phyloP scores from a whole-genome alignment of 2,797 vertebrate genomes.

The Decapterus maruadsi region DNA sequence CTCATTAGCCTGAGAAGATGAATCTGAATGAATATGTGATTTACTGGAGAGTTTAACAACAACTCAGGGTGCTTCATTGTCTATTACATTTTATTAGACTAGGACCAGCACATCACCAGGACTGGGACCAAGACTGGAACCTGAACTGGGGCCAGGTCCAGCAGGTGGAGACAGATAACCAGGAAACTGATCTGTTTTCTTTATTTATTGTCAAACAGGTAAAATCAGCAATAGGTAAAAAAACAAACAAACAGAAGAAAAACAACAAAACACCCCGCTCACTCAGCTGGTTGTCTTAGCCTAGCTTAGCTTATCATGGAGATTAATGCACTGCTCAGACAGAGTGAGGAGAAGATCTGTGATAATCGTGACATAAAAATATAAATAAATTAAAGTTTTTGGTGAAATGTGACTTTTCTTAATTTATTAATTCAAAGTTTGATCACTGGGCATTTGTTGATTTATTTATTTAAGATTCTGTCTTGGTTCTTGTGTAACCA shows the following conservation, averaged over 20 bases:
- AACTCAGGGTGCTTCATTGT: too few species aligned
- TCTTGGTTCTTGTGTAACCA: too few species aligned
- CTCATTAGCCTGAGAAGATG: too few species aligned
- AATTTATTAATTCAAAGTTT: not conserved
- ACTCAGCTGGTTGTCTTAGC: not conserved
- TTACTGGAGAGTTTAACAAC: too few species aligned
- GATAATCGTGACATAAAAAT: not conserved
- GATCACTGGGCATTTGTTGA: not conserved
- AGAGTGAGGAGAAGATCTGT: not conserved
- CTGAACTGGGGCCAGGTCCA: too few species aligned
- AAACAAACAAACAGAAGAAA: conserved; percentile 1
- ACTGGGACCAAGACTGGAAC: too few species aligned
- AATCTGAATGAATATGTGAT: too few species aligned
- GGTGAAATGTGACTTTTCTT: not conserved
- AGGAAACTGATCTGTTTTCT: not conserved
- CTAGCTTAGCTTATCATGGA: not conserved
- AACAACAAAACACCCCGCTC: not conserved
- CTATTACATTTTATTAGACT: too few species aligned
- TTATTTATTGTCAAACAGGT: conserved; percentile 9
- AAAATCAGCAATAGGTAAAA: conserved; percentile 12
- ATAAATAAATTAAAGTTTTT: conserved; percentile 2
- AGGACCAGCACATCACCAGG: too few species aligned
- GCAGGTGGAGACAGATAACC: too few species aligned
- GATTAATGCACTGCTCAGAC: not conserved
- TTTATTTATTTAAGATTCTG: not conserved